These are phyloP conservation scores for Brachionus koreanus DNA, from an alignment of 1,140 invertebrate species.

Conservation along the genomic window DNA sequence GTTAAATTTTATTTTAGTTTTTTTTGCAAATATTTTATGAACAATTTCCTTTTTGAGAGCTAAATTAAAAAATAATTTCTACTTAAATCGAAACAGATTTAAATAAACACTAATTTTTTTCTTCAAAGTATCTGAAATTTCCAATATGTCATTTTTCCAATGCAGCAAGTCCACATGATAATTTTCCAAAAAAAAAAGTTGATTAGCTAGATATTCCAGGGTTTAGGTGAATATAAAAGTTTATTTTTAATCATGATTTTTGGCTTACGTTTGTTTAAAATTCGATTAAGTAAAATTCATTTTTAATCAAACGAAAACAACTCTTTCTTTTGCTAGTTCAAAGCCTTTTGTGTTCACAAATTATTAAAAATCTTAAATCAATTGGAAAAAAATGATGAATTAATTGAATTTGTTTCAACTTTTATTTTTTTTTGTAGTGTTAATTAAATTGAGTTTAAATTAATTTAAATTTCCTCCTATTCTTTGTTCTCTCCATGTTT, in stretches of 20 bases:
- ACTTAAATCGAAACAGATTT: too few relatives aligned
- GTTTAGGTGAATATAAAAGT: neutral
- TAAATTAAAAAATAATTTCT: neutral
- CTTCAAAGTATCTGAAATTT: neutral
- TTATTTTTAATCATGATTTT: neutral
- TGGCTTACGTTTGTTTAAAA: neutral
- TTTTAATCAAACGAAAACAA: slow-evolving; percentile 2
- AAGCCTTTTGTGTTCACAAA: neutral
- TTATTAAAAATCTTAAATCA: slow-evolving; percentile 21
- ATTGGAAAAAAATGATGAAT: slow-evolving; percentile 37
- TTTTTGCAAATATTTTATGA: neutral
- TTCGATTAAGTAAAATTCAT: neutral
- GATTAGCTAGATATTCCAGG: neutral
- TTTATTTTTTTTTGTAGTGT: slow-evolving; percentile 18
- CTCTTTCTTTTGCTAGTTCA: neutral
- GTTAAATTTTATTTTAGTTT: neutral
- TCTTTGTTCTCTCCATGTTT: neutral
- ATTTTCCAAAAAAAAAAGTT: neutral
- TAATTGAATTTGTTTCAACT: slow-evolving; percentile 36
- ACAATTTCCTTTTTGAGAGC: neutral
- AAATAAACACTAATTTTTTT: too few relatives aligned
- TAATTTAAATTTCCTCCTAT: slow-evolving; percentile 34
- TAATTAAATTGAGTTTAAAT: slow-evolving; percentile 41
- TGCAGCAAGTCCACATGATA: neutral
- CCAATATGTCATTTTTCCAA: neutral